phyloP scores from a whole-genome alignment of 2,888 invertebrate genomes.

The Scaptodrosophila latifasciaeformis region DNA sequence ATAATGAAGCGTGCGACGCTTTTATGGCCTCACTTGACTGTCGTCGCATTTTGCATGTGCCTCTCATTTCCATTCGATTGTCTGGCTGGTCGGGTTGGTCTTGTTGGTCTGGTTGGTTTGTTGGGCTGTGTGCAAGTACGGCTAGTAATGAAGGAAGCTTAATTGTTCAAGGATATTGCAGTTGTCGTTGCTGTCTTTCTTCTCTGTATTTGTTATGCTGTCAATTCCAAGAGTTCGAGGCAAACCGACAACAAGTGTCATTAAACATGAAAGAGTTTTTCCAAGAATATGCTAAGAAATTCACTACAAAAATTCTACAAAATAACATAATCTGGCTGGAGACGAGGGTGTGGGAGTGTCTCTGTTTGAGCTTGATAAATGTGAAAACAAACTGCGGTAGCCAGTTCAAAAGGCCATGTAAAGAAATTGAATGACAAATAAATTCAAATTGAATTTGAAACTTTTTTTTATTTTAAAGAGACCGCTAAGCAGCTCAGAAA shows the following conservation, averaged over 20 bases:
- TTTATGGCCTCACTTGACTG: conserved; percentile 15
- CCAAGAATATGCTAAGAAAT: no score
- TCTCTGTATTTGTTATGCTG: not conserved
- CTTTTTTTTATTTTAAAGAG: conserved; percentile 10
- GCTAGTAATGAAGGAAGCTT: conserved; percentile 13
- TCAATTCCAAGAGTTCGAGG: no score
- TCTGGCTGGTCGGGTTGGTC: no score
- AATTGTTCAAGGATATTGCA: conserved; percentile 18
- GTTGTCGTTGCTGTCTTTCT: conserved; percentile 10
- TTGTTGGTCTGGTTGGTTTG: no score
- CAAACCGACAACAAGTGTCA: conserved; percentile 22
- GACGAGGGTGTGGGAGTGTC: conserved; percentile 23
- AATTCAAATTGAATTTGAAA: conserved; percentile 15
- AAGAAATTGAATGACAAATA: conserved; percentile 27
- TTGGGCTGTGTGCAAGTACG: no score
- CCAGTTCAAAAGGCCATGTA: conserved; percentile 19
- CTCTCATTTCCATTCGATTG: no score
- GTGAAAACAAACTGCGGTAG: conserved; percentile 15
- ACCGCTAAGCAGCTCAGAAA: conserved; percentile 6
- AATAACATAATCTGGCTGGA: not conserved
- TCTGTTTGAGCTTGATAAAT: conserved; percentile 16
- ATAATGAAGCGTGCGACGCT: conserved; percentile 5
- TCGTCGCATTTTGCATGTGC: conserved; percentile 3
- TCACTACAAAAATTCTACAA: no score
- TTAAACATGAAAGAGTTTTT: no score